Evolutionary conservation across 2,888 invertebrate genomes (phyloP).

Genomic region (Tuta absoluta): DNA sequence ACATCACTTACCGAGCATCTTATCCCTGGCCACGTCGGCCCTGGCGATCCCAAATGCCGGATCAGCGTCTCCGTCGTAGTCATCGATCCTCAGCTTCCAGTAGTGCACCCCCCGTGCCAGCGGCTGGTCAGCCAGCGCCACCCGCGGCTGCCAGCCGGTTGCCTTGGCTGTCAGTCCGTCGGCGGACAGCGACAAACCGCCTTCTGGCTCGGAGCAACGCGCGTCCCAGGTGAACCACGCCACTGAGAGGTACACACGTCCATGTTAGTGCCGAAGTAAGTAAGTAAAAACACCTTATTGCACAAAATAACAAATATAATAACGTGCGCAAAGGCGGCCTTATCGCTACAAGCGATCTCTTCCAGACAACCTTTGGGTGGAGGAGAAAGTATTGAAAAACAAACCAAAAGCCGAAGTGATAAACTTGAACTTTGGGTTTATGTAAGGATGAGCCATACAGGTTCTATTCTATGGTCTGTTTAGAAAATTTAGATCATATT

Average conservation of each 20-base stretch:
- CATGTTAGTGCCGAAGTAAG: too few species aligned
- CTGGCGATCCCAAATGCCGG: conserved; percentile 98
- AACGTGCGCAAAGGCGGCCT: too few species aligned
- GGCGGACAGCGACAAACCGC: conserved; percentile 92
- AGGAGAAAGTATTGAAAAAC: too few species aligned
- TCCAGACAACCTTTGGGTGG: too few species aligned
- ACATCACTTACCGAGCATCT: conserved; percentile 91
- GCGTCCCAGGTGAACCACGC: conserved; percentile 90
- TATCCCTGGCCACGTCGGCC: conserved; percentile 93
- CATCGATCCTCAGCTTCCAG: conserved; percentile 93
- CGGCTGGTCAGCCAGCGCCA: conserved; percentile 95
- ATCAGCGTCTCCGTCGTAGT: conserved; percentile 97
- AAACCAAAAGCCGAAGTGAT: too few species aligned
- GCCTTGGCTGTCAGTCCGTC: conserved; percentile 93
- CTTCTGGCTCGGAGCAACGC: conserved; percentile 84
- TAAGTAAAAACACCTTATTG: too few species aligned
- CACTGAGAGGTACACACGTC: conserved; percentile 74
- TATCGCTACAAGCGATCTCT: too few species aligned
- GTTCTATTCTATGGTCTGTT: too few species aligned
- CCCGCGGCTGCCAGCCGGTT: conserved; percentile 96
- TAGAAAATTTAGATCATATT: too few species aligned
- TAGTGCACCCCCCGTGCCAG: conserved; percentile 98
- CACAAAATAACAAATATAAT: too few species aligned
- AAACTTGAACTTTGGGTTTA: too few species aligned
- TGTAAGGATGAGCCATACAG: too few species aligned